These are phyloP conservation scores for Idaea aversata DNA, from an alignment of 2,888 invertebrate species.

Conservation along the genomic window DNA sequence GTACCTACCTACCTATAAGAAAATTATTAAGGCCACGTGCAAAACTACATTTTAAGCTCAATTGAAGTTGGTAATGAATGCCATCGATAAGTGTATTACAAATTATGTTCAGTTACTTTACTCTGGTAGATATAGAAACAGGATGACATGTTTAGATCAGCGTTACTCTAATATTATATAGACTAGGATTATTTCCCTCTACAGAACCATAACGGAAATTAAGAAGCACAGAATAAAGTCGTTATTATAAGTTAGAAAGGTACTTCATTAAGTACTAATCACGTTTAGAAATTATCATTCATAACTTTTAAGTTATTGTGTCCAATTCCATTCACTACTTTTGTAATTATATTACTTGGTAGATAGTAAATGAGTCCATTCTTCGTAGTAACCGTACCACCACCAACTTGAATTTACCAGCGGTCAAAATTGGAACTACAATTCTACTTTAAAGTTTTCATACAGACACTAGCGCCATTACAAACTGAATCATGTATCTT, in stretches of 20 bases:
- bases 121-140: conserved; percentile 5
- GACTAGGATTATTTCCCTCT: no score
- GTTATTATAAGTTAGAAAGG: background rate
- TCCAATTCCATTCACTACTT: conserved; percentile 25
- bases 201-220: background rate
- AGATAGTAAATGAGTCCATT: conserved; percentile 27
- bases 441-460: conserved; percentile 5
- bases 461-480: background rate
- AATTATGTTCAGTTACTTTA: conserved; percentile 2
- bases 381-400: conserved; percentile 15
- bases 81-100: background rate
- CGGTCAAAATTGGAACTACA: conserved; percentile 23
- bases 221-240: background rate
- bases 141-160: background rate
- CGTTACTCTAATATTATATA: background rate
- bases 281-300: conserved; percentile 23
- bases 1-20: background rate
- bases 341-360: conserved; percentile 23
- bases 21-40: conserved; percentile 15
- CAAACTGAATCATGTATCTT: background rate
- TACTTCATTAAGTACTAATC: conserved; percentile 4
- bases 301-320: conserved; percentile 22
- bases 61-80: background rate
- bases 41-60: conserved; percentile 6
- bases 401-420: background rate